Evolutionary conservation across 1,140 invertebrate species (phyloP).

Genomic region (Brachionus koreanus): DNA sequence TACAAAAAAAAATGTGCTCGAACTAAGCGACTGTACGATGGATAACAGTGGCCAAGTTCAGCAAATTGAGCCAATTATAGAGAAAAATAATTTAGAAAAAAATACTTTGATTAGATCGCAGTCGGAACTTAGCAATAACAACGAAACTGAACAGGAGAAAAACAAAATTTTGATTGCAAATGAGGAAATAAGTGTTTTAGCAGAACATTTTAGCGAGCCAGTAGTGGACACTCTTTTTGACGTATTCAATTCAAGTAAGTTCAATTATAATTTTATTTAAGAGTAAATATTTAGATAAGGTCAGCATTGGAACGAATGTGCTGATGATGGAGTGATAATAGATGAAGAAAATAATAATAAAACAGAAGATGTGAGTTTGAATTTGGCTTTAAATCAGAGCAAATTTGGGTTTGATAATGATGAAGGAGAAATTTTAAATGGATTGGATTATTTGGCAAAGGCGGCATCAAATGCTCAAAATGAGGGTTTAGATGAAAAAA

Average conservation of each 20-base stretch:
- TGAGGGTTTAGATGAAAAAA: neutral
- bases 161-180: slow-evolving; percentile 1
- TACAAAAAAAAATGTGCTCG: neutral
- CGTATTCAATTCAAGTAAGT: slow-evolving; percentile 5
- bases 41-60: neutral
- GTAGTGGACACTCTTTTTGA: slow-evolving; percentile 4
- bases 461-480: neutral
- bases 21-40: neutral
- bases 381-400: neutral
- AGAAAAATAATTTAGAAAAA: neutral
- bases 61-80: neutral
- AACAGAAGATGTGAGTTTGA: neutral
- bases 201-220: slow-evolving; percentile 20
- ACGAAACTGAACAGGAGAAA: neutral
- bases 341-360: neutral
- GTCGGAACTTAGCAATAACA: neutral
- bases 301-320: neutral
- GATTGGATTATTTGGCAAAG: neutral
- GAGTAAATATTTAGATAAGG: neutral
- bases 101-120: neutral
- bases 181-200: slow-evolving; percentile 20
- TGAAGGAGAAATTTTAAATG: neutral
- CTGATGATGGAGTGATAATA: neutral
- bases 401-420: neutral
- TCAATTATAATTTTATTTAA: neutral